Evolutionary conservation across 2,888 invertebrate species (phyloP).

Genomic region (Pseudoips prasinana): DNA sequence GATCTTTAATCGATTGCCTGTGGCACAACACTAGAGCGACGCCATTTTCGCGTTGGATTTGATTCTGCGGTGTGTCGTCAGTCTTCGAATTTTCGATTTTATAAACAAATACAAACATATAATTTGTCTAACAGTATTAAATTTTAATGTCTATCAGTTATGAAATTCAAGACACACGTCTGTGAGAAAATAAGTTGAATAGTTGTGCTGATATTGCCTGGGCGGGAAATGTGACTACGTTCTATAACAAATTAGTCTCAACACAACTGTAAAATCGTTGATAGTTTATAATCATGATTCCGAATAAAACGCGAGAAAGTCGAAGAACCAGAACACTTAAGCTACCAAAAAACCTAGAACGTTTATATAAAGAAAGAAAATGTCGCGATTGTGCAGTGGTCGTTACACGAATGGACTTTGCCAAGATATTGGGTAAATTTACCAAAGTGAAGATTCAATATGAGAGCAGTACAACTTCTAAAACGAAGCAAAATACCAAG

Average conservation of each 20-base stretch:
- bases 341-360: slow-evolving; percentile 63
- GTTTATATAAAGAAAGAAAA: slow-evolving; percentile 67
- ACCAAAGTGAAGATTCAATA: slow-evolving; percentile 77
- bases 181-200: slow-evolving; percentile 28
- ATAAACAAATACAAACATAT: slow-evolving; percentile 27
- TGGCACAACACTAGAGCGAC: slow-evolving; percentile 55
- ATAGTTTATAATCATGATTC: slow-evolving; percentile 52
- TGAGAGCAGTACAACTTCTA: slow-evolving; percentile 58
- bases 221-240: slow-evolving; percentile 78
- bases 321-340: slow-evolving; percentile 51
- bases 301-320: slow-evolving; percentile 57
- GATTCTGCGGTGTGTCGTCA: slow-evolving; percentile 40
- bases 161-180: slow-evolving; percentile 20
- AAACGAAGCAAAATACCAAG: slow-evolving; percentile 42
- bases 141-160: slow-evolving; percentile 20
- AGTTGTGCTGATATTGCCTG: slow-evolving; percentile 47
- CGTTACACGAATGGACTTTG: slow-evolving; percentile 75
- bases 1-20: slow-evolving; percentile 8
- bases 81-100: slow-evolving; percentile 37
- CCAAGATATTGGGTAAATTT: slow-evolving; percentile 74
- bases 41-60: slow-evolving; percentile 66
- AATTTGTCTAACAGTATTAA: slow-evolving; percentile 11
- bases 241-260: slow-evolving; percentile 40
- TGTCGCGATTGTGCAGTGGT: slow-evolving; percentile 72
- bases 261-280: slow-evolving; percentile 27